Evolutionary conservation across 1,140 invertebrate genomes (phyloP).

Genomic region (Pogonognathellus flavescens): DNA sequence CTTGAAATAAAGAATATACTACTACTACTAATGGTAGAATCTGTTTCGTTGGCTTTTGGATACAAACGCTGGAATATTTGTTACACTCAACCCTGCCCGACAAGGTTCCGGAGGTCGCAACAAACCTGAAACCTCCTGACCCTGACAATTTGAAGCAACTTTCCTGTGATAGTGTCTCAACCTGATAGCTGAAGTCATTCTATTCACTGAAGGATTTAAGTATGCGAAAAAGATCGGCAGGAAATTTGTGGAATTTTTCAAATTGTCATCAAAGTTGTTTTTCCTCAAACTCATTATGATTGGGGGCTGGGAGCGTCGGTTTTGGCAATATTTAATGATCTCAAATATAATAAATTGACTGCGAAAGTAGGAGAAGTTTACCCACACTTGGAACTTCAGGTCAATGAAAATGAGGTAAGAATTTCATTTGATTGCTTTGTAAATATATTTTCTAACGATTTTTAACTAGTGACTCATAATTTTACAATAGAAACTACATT

Average conservation of each 20-base stretch:
- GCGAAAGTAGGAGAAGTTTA: constrained; percentile 77
- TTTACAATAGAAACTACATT: background rate
- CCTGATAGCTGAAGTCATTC: constrained; percentile 89
- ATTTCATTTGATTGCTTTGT: constrained; percentile 42
- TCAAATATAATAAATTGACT: constrained; percentile 75
- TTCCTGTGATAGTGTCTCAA: constrained; percentile 92
- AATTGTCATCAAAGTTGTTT: constrained; percentile 82
- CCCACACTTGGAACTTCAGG: constrained; percentile 75
- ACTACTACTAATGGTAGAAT: constrained; percentile 81
- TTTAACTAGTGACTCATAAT: no score
- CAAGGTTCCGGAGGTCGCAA: constrained; percentile 94
- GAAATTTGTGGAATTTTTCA: constrained; percentile 86
- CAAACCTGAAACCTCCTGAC: constrained; percentile 90
- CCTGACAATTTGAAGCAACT: constrained; percentile 92
- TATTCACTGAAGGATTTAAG: constrained; percentile 89
- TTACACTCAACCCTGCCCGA: constrained; percentile 95
- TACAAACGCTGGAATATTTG: constrained; percentile 91
- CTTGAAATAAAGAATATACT: no score
- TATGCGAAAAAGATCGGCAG: constrained; percentile 80
- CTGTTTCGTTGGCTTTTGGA: constrained; percentile 82
- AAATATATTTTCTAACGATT: no score
- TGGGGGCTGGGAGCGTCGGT: constrained; percentile 96
- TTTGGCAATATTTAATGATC: constrained; percentile 75
- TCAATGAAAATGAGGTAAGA: constrained; percentile 79
- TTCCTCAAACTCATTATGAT: constrained; percentile 94